Evolutionary conservation across 2,797 vertebrate genomes (phyloP), one percentile per base, ranked within the genome.

Genomic region (Pangasius macronema): DNA sequence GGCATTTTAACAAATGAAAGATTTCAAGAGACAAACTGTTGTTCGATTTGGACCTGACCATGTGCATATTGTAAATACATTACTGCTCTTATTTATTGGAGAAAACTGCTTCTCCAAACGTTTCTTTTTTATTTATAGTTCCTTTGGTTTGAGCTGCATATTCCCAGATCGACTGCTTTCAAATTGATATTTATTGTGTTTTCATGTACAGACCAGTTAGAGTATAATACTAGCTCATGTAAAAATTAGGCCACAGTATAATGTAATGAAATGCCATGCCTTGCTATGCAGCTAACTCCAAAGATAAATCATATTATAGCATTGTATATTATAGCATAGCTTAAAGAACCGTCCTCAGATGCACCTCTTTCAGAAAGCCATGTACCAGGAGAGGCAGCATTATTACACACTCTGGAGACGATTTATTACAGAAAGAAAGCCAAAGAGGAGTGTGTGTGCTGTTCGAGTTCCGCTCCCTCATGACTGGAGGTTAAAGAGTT

Each of bases 71-170:
- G 97, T 97, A 97, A 96, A 97, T 97, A 97, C 92, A 96, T 94
- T 95, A 95, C 96, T 95, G 92, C 90, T 92, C 93, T 95, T 98
- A 99, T 99, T 99, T 99, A 99, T 99, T 99, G 95, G 96, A 96
- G 95, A 95, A 94, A 95, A 95, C 92, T 90, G 94, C 94, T 94
- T 89, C 88, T 86, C 81, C 88, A 86, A 89, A 95, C 92, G 87
- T 88, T 86, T 85, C 85, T 88, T 93, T 94, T 68, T 92, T 96
- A 96, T 96, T 96, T 96, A 96, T 95, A 93, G 93, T 94, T 94
- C 94, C 80, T 93, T 93, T 93, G 91, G 90, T 90, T 93, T 91
- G 93, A 91, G 91, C 91, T 91, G 91, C 93, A 93, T 94, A 95
- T 93, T 87, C 91, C 88, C 90, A 90, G 92, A 92, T 92, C 92